Evolutionary conservation across 2,888 invertebrate genomes (phyloP).

Genomic region (Agrilus mali): DNA sequence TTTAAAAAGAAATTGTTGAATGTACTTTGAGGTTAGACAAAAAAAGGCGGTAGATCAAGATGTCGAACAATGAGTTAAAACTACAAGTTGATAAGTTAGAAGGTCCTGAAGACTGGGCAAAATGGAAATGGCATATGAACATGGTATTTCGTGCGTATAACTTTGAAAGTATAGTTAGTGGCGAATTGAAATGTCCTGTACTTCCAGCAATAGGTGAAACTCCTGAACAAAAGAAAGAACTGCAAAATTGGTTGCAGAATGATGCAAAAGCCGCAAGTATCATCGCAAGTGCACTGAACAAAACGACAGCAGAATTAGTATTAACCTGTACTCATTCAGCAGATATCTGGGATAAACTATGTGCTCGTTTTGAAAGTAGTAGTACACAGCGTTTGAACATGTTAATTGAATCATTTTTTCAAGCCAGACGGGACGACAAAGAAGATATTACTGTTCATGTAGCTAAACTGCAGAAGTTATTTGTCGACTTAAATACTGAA

Average conservation of each 20-base stretch:
- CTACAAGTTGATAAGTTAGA: too few relatives aligned
- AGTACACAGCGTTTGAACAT: constrained; percentile 3
- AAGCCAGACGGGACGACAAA: constrained; percentile 2
- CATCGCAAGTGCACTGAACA: constrained; percentile 3
- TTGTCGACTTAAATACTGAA: constrained; percentile 6
- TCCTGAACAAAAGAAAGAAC: too few relatives aligned
- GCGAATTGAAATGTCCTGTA: too few relatives aligned
- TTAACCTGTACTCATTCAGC: constrained; percentile 4
- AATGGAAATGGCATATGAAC: too few relatives aligned
- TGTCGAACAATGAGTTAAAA: too few relatives aligned
- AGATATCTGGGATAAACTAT: constrained; percentile 5
- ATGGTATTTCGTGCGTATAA: too few relatives aligned
- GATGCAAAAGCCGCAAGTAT: constrained; percentile 5
- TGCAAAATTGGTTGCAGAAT: constrained; percentile 3
- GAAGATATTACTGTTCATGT: constrained; percentile 5
- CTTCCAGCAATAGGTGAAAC: too few relatives aligned
- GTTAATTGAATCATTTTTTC: constrained; percentile 5
- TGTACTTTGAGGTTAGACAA: too few relatives aligned
- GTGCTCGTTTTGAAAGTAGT: constrained; percentile 3
- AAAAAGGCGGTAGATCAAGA: too few relatives aligned
- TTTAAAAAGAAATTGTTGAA: too few relatives aligned
- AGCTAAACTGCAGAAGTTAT: constrained; percentile 7
- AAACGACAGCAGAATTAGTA: constrained; percentile 6
- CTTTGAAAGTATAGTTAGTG: too few relatives aligned
- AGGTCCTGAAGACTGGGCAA: too few relatives aligned